Conservation (phyloP, 1,140 invertebrate genomes). For the Heliconius hewitsoni region DNA sequence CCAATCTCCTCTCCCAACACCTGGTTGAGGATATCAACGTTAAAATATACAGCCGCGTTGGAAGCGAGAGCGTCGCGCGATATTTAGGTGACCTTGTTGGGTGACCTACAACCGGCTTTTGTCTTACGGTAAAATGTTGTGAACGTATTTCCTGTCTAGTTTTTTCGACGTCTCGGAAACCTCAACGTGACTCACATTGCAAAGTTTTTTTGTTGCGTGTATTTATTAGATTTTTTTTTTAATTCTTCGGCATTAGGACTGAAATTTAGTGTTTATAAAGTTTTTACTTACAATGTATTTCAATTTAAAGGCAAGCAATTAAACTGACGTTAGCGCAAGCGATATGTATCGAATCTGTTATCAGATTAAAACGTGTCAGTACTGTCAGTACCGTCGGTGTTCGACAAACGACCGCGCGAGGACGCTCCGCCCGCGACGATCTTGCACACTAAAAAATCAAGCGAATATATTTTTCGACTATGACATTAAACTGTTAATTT, state of each 20-base stretch:
- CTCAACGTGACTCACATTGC: not conserved
- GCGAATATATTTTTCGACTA: not conserved
- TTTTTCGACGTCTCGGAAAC: constrained; percentile 7
- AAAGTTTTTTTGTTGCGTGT: not conserved
- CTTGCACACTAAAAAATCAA: not conserved
- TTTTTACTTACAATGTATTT: not conserved
- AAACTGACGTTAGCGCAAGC: not conserved
- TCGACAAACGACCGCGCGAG: not conserved
- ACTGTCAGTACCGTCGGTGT: not conserved
- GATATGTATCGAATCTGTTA: not conserved
- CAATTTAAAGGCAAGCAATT: not conserved
- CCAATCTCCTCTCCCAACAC: not conserved
- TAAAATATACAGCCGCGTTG: not conserved
- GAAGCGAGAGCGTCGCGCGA: not conserved
- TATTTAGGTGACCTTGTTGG: constrained; percentile 17
- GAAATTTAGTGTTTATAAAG: not conserved
- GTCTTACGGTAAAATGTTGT: constrained; percentile 8
- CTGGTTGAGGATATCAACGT: not conserved
- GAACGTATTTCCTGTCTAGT: constrained; percentile 13
- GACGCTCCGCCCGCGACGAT: not conserved
- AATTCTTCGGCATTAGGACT: not conserved
- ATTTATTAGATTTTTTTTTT: not conserved
- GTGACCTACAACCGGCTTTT: constrained; percentile 7
- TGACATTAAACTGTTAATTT: too few species aligned
- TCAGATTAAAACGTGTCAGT: not conserved